These are phyloP conservation scores for Dendrolimus punctatus DNA, from an alignment of 1,140 invertebrate species.

Conservation along the genomic window DNA sequence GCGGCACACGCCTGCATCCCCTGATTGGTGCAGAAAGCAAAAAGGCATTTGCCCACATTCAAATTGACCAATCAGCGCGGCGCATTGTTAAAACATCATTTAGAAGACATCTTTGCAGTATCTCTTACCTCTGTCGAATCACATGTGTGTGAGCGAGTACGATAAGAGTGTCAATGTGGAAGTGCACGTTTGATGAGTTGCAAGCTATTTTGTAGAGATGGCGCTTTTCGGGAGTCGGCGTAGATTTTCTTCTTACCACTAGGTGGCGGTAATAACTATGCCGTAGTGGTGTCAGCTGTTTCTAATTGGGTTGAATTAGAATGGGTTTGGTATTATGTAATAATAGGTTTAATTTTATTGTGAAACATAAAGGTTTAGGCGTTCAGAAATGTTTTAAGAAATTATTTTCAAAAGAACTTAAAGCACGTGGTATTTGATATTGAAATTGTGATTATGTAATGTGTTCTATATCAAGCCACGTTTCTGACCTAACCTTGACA, in stretches of 20 bases:
- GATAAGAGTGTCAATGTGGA: conserved; percentile 23
- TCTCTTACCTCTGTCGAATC: conserved; percentile 34
- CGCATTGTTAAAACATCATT: conserved; percentile 36
- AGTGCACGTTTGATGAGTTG: conserved; percentile 19
- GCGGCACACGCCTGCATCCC: conserved; percentile 26
- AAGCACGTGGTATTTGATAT: too few species aligned
- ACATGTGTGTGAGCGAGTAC: conserved; percentile 30
- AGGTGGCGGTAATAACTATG: conserved; percentile 24
- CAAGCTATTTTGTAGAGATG: conserved; percentile 31
- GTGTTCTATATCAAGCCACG: too few species aligned
- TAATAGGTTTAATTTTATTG: too few species aligned
- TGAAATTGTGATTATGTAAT: too few species aligned
- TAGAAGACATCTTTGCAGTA: conserved; percentile 32
- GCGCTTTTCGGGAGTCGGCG: conserved; percentile 19
- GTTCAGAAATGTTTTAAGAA: neutral
- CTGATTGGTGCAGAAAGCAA: conserved; percentile 43
- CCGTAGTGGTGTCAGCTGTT: conserved; percentile 22
- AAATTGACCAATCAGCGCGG: conserved; percentile 52
- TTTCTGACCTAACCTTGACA: too few species aligned
- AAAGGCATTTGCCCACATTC: conserved; percentile 28
- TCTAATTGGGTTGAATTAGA: conserved; percentile 11
- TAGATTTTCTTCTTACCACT: conserved; percentile 26
- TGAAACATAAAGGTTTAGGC: too few species aligned
- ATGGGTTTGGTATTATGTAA: neutral
- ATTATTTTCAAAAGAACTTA: neutral